Conservation (phyloP, 2,113 vertebrate genomes). For the Nothobranchius kuhntae region DNA sequence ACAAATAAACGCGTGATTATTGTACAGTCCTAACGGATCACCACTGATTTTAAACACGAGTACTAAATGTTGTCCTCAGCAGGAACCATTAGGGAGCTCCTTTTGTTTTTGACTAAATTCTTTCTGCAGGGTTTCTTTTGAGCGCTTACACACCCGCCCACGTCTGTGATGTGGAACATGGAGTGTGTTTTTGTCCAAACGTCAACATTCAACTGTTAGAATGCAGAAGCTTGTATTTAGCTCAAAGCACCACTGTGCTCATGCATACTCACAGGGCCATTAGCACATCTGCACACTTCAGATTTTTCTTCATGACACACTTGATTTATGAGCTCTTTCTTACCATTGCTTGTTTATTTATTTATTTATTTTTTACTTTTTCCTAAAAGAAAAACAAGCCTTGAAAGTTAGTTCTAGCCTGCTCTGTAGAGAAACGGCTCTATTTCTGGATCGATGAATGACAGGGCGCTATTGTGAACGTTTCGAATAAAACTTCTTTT, state of each 20-base stretch:
- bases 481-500: too few species aligned
- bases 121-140: neutral
- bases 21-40: too few species aligned
- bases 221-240: neutral
- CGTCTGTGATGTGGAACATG: neutral
- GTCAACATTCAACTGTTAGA: too few species aligned
- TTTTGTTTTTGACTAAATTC: too few species aligned
- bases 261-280: neutral
- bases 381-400: neutral
- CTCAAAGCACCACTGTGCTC: neutral
- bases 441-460: too few species aligned
- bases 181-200: neutral
- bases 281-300: neutral
- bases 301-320: slow-evolving; percentile 11
- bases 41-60: too few species aligned
- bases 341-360: neutral
- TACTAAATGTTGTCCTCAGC: too few species aligned
- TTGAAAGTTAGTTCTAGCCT: neutral
- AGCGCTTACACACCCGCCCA: too few species aligned
- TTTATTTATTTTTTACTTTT: neutral
- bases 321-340: neutral
- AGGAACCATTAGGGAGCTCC: too few species aligned
- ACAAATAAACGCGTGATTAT: too few species aligned
- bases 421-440: neutral
- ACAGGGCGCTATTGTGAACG: too few species aligned